phyloP scores from a whole-genome alignment of 2,113 vertebrate species.

The Gambusia holbrooki region DNA sequence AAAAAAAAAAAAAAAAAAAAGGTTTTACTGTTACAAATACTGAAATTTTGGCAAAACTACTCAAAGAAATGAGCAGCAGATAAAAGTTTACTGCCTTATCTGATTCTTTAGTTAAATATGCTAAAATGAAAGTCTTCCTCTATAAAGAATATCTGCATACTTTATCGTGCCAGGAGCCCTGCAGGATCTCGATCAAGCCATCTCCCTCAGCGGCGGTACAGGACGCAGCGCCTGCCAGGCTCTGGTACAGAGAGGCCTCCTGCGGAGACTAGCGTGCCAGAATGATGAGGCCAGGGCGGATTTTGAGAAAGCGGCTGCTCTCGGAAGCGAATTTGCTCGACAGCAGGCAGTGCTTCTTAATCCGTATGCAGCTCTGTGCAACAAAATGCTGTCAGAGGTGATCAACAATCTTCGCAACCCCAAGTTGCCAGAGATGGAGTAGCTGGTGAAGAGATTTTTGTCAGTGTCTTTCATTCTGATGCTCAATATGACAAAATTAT shows the following conservation, averaged over 20 bases:
- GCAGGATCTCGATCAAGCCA: constrained; percentile 84
- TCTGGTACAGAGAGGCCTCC: constrained; percentile 89
- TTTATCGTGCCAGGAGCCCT: constrained; percentile 82
- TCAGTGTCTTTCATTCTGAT: neutral
- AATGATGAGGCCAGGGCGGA: constrained; percentile 83
- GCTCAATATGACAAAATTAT: constrained; percentile 21
- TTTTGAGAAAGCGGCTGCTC: constrained; percentile 82
- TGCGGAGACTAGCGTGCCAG: constrained; percentile 79
- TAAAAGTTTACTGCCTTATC: neutral
- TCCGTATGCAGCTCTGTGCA: constrained; percentile 94
- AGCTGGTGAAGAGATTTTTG: neutral
- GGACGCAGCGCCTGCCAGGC: constrained; percentile 86
- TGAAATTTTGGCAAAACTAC: neutral
- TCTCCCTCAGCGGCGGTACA: constrained; percentile 80
- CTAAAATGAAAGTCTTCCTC: neutral
- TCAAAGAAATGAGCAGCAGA: neutral
- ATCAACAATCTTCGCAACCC: constrained; percentile 84
- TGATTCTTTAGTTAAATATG: neutral
- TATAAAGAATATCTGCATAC: neutral
- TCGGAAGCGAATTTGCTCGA: constrained; percentile 91
- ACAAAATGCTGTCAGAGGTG: constrained; percentile 90
- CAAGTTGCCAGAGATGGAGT: constrained; percentile 21
- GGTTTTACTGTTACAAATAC: no score
- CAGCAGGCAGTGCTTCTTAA: constrained; percentile 88
- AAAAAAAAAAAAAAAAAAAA: no score